Evolutionary conservation across 2,888 invertebrate genomes (phyloP).

Genomic region (Branchipolynoe longqiensis): DNA sequence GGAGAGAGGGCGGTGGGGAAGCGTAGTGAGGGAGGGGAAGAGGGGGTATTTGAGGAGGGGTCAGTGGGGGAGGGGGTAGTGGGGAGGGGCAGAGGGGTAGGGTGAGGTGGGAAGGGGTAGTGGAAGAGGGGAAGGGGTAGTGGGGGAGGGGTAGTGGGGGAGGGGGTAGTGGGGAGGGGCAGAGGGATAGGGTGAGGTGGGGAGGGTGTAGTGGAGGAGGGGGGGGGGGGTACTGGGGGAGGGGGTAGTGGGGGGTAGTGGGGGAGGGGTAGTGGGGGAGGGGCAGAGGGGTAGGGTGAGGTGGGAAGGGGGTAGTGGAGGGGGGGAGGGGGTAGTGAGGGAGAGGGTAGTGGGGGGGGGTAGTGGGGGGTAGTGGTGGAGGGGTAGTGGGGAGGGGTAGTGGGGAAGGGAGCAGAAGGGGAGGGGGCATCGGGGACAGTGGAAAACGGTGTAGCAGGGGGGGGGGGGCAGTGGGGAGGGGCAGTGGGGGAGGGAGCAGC

Average conservation of each 20-base stretch:
- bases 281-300: background rate
- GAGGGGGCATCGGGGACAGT: background rate
- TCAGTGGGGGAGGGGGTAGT: background rate
- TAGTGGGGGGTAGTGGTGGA: background rate
- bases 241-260: too few relatives aligned
- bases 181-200: too few relatives aligned
- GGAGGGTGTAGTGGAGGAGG: too few relatives aligned
- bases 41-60: background rate
- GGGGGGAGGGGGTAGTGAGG: background rate
- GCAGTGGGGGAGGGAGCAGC: background rate
- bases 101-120: too few relatives aligned
- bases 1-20: background rate
- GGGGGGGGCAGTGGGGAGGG: background rate
- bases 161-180: too few relatives aligned
- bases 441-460: background rate
- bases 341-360: background rate
- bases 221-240: too few relatives aligned
- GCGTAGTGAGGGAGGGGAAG: background rate
- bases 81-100: too few relatives aligned
- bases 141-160: too few relatives aligned
- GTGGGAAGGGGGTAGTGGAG: background rate
- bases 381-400: background rate
- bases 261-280: background rate
- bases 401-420: too few relatives aligned
- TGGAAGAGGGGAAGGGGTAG: too few relatives aligned